Evolutionary conservation across 2,888 invertebrate species (phyloP).

Genomic region (Neoscelio sp.): DNA sequence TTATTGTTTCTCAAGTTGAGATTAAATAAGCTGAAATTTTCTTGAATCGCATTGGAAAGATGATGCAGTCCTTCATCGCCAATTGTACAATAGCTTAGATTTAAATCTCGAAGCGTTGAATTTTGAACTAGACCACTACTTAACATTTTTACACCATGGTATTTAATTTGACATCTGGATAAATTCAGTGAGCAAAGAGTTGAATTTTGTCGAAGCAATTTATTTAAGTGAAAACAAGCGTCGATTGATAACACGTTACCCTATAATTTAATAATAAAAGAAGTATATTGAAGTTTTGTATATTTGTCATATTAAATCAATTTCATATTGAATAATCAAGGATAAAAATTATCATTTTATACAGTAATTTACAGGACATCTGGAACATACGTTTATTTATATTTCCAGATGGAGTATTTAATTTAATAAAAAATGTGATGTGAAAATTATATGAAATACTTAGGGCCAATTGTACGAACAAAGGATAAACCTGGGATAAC

Average conservation of each 20-base stretch:
- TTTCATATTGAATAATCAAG: not conserved
- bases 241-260: conserved; percentile 35
- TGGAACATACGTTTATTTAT: no score
- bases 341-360: no score
- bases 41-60: conserved; percentile 29
- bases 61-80: conserved; percentile 39
- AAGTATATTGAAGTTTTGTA: not conserved
- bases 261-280: conserved; percentile 25
- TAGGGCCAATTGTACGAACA: no score
- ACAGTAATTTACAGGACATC: no score
- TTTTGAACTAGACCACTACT: conserved; percentile 28
- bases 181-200: conserved; percentile 44
- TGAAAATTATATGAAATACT: no score
- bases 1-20: conserved; percentile 39
- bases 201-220: conserved; percentile 33
- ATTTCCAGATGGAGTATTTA: no score
- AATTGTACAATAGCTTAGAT: conserved; percentile 47
- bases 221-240: conserved; percentile 47
- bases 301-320: no score
- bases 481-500: no score
- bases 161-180: conserved; percentile 45
- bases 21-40: conserved; percentile 26
- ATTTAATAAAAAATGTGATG: not conserved
- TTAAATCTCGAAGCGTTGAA: conserved; percentile 31
- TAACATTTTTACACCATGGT: conserved; percentile 20